These are phyloP conservation scores for Bathynomus jamesi DNA, from an alignment of 1,140 invertebrate genomes.

Conservation along the genomic window DNA sequence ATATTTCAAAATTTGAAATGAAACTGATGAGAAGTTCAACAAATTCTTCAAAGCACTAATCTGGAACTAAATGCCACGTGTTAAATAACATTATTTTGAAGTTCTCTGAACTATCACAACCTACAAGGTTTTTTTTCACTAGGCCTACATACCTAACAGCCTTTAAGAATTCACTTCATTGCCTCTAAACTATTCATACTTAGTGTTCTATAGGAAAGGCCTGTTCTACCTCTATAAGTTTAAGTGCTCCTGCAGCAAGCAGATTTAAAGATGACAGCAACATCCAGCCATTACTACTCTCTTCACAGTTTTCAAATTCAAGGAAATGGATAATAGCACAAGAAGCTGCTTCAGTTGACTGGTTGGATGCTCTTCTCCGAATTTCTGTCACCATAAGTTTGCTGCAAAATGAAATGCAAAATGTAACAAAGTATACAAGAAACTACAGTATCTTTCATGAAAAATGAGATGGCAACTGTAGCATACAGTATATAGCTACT, in stretches of 20 bases:
- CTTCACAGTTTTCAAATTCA: conserved; percentile 77
- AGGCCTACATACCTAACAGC: not conserved
- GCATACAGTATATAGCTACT: too few species aligned
- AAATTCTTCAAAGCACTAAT: too few species aligned
- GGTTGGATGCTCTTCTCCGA: conserved; percentile 82
- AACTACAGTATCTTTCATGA: too few species aligned
- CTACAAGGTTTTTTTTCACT: too few species aligned
- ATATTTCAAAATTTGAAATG: too few species aligned
- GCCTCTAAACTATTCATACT: not conserved
- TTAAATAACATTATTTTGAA: too few species aligned
- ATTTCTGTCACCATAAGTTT: conserved; percentile 93
- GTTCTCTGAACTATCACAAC: too few species aligned
- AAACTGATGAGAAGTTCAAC: too few species aligned
- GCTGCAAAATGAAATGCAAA: conserved; percentile 87
- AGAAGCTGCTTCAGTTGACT: conserved; percentile 89
- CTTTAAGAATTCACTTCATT: not conserved
- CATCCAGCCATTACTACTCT: conserved; percentile 95
- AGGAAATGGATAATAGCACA: conserved; percentile 92
- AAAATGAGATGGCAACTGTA: too few species aligned
- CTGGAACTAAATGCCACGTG: too few species aligned
- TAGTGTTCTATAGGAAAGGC: not conserved
- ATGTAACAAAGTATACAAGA: too few species aligned
- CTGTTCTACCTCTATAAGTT: conserved; percentile 26
- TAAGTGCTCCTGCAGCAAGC: conserved; percentile 66
- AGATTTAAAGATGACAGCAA: conserved; percentile 79